Conservation (phyloP, 2,888 invertebrate species). For the Disparrhopalites patrizii region DNA sequence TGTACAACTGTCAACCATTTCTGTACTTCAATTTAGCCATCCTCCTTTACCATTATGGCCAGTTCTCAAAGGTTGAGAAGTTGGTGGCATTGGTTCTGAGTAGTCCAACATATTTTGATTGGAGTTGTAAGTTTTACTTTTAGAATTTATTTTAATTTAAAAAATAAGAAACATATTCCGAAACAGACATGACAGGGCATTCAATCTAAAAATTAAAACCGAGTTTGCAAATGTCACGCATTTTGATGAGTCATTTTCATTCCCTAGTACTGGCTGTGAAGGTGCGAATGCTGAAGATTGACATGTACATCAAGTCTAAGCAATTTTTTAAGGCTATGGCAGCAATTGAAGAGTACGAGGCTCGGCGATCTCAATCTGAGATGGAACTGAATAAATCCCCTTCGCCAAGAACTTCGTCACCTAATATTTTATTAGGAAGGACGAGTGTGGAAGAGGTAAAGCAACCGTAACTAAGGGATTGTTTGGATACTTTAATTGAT, state of each 20-base stretch:
- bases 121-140: background rate
- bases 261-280: background rate
- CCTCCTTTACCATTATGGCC: conserved; percentile 68
- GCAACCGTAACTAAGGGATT: background rate
- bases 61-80: conserved; percentile 61
- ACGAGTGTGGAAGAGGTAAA: background rate
- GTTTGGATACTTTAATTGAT: background rate
- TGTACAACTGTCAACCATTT: conserved; percentile 47
- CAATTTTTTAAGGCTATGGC: conserved; percentile 54
- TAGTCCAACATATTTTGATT: background rate
- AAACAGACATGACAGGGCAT: too few relatives aligned
- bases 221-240: too few relatives aligned
- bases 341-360: conserved; percentile 58
- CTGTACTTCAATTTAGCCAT: conserved; percentile 76
- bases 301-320: background rate
- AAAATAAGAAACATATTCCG: background rate
- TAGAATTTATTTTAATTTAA: background rate
- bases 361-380: conserved; percentile 51
- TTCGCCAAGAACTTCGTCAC: background rate
- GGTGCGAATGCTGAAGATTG: background rate
- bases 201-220: too few relatives aligned
- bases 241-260: too few relatives aligned
- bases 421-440: background rate
- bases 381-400: conserved; percentile 48
- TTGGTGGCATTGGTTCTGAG: background rate